A percentile compares a stretch with the other conserved stretches of the same genome.
Conservation (phyloP, 2,797 vertebrate genomes). For the Muscicapa striata region DNA sequence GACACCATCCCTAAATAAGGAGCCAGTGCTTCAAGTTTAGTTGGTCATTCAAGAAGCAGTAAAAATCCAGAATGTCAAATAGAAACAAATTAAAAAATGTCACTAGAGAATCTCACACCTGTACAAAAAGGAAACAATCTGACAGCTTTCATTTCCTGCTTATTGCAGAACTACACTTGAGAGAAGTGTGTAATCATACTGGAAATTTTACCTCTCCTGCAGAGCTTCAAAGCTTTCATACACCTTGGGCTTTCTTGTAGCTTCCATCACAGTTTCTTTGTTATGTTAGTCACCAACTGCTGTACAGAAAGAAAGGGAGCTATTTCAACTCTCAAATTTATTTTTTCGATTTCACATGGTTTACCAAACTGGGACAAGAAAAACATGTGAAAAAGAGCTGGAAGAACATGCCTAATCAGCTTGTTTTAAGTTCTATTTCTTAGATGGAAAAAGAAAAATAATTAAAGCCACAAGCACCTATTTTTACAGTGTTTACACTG, state of each 20-base stretch:
- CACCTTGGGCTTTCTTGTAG: slow-evolving; percentile 79
- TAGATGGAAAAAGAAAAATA: neutral
- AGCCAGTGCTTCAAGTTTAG: neutral
- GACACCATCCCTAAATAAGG: neutral
- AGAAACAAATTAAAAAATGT: neutral
- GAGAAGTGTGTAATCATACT: neutral
- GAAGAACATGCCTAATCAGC: neutral
- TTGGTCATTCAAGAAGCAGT: neutral
- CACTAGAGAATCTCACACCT: neutral
- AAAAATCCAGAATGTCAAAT: neutral
- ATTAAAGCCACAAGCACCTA: neutral
- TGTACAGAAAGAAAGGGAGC: slow-evolving; percentile 15
- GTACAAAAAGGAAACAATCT: neutral
- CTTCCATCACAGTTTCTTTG: slow-evolving; percentile 76
- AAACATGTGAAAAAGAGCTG: neutral
- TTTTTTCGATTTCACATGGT: neutral
- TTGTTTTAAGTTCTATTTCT: neutral
- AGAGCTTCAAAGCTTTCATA: slow-evolving; percentile 82
- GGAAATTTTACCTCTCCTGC: slow-evolving; percentile 77
- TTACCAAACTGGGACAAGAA: neutral
- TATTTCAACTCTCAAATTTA: neutral
- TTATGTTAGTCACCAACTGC: slow-evolving; percentile 81
- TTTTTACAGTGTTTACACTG: neutral
- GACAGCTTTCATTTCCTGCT: neutral
- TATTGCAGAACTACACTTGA: neutral